Percentiles rank a stretch among this genome's conserved stretches.
phyloP scores from a whole-genome alignment of 2,888 invertebrate species.

The Osmoderma eremita region DNA sequence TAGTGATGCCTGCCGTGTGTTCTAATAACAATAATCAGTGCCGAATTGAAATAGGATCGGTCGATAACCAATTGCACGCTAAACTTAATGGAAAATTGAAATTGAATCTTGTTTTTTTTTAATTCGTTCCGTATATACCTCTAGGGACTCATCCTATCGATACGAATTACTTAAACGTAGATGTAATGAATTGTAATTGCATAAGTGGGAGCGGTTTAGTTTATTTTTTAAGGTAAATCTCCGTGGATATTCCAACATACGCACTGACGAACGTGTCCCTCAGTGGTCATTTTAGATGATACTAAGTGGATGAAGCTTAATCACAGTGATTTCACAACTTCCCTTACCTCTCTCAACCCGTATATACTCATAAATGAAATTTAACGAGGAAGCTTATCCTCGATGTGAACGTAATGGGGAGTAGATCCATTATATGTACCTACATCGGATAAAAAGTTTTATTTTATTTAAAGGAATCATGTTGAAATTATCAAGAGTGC shows the following conservation, averaged over 20 bases:
- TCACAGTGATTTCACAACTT: constrained; percentile 5
- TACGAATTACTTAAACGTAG: constrained; percentile 11
- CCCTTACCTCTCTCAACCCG: background rate
- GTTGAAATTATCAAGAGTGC: no score
- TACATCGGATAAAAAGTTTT: background rate
- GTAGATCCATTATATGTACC: no score
- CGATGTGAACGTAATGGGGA: background rate
- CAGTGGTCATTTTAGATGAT: background rate
- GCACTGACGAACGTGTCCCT: background rate
- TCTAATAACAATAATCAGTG: constrained; percentile 13
- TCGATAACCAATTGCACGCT: constrained; percentile 5
- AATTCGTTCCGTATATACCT: background rate
- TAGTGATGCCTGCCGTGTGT: background rate
- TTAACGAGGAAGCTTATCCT: constrained; percentile 8
- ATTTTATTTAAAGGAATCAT: no score
- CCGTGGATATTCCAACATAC: background rate
- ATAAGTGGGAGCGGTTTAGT: background rate
- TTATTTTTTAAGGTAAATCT: background rate
- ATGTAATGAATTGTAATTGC: constrained; percentile 27
- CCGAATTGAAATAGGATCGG: constrained; percentile 21
- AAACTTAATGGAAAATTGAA: constrained; percentile 19
- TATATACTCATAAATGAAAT: constrained; percentile 9
- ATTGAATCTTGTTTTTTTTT: background rate
- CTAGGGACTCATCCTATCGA: background rate
- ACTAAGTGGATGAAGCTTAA: constrained; percentile 11